Evolutionary conservation across 2,888 invertebrate genomes (phyloP).

Genomic region (Mimas tiliae): DNA sequence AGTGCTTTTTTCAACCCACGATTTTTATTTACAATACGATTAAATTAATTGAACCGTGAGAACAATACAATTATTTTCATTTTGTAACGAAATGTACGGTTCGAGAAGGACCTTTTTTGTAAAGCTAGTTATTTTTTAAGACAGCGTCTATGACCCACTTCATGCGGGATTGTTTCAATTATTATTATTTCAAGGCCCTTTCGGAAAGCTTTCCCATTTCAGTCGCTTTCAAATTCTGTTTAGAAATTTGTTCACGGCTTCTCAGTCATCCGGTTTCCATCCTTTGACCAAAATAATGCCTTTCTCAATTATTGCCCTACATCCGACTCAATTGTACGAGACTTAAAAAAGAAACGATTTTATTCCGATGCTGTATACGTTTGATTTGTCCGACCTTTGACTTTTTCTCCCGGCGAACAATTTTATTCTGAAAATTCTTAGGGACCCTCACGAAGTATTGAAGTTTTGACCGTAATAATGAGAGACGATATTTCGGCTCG

Average conservation of each 20-base stretch:
- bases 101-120: slow-evolving; percentile 26
- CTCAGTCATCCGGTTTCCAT: slow-evolving; percentile 43
- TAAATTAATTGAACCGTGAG: slow-evolving; percentile 32
- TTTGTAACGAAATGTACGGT: background rate
- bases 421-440: slow-evolving; percentile 15
- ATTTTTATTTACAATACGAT: slow-evolving; percentile 22
- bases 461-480: slow-evolving; percentile 15
- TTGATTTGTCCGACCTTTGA: slow-evolving; percentile 38
- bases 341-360: slow-evolving; percentile 10
- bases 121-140: slow-evolving; percentile 44
- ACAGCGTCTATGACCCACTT: slow-evolving; percentile 36
- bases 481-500: slow-evolving; percentile 15
- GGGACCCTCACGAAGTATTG: slow-evolving; percentile 7
- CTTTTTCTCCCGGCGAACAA: slow-evolving; percentile 29
- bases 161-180: slow-evolving; percentile 38
- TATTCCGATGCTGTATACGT: slow-evolving; percentile 2
- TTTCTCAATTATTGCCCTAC: slow-evolving; percentile 38
- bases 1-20: slow-evolving; percentile 20
- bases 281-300: slow-evolving; percentile 38
- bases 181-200: slow-evolving; percentile 58
- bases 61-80: slow-evolving; percentile 31
- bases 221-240: slow-evolving; percentile 52
- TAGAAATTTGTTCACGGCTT: slow-evolving; percentile 51
- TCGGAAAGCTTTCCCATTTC: slow-evolving; percentile 54
- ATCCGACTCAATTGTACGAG: slow-evolving; percentile 28